phyloP scores from a whole-genome alignment of 1,140 invertebrate species.

The Lucilia cuprina region DNA sequence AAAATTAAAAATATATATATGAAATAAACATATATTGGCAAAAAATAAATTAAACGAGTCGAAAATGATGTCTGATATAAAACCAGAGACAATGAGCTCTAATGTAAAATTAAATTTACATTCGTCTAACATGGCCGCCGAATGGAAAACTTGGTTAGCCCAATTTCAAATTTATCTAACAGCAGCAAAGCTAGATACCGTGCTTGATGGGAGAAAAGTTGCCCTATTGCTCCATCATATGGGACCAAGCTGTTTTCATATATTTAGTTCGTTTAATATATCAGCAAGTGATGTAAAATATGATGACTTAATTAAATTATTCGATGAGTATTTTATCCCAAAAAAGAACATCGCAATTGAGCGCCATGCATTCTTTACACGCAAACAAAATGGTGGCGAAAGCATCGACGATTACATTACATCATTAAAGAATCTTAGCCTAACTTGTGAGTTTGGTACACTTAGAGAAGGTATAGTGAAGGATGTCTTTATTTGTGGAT shows the following conservation, averaged over 20 bases:
- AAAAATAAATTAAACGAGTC: background rate
- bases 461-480: slow-evolving; percentile 42
- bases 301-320: background rate
- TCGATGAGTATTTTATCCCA: slow-evolving; percentile 39
- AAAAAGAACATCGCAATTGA: slow-evolving; percentile 48
- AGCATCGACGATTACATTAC: background rate
- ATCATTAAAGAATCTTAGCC: slow-evolving; percentile 41
- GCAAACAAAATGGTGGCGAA: slow-evolving; percentile 39
- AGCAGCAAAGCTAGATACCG: background rate
- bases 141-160: background rate
- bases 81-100: background rate
- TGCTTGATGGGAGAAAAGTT: background rate
- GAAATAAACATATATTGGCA: background rate
- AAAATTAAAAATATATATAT: background rate
- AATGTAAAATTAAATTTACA: background rate
- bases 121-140: background rate
- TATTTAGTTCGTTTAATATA: background rate
- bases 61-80: background rate
- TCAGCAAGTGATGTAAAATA: background rate
- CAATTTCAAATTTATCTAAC: background rate
- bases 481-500: slow-evolving; percentile 44
- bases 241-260: background rate
- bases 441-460: slow-evolving; percentile 43
- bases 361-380: slow-evolving; percentile 45
- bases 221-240: background rate